Conservation (phyloP, 2,888 invertebrate genomes). For the Cerastis leucographa region DNA sequence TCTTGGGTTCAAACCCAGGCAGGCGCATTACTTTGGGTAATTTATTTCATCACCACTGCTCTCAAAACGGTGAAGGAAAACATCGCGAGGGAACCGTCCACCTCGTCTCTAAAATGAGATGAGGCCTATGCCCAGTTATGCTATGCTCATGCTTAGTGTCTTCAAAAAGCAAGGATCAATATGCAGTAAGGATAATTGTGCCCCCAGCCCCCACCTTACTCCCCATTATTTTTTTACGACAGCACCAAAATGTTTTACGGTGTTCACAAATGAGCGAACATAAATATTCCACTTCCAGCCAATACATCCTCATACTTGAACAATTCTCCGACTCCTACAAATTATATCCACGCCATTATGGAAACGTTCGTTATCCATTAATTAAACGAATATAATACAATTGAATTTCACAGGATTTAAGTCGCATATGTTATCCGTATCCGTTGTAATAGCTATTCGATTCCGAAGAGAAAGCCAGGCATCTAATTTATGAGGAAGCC, state of each 20-base stretch:
- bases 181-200: neutral
- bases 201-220: neutral
- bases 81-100: neutral
- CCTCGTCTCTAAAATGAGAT: accelerated
- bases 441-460: conserved; percentile 63
- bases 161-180: neutral
- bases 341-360: conserved; percentile 58
- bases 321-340: conserved; percentile 46
- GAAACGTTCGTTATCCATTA: conserved; percentile 67
- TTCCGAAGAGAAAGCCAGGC: conserved; percentile 54
- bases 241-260: neutral
- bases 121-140: neutral
- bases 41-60: neutral
- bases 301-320: conserved; percentile 39
- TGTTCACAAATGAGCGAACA: conserved; percentile 11
- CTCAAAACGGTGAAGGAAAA: neutral
- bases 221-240: neutral
- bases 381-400: conserved; percentile 73
- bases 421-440: conserved; percentile 67
- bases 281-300: conserved; percentile 1
- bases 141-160: neutral
- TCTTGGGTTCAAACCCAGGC: neutral
- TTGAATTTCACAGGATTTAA: conserved; percentile 70
- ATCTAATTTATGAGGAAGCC: conserved; percentile 56
- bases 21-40: neutral